These are phyloP conservation scores for Acrobeloides nanus DNA, from an alignment of 2,888 invertebrate genomes.

Conservation along the genomic window DNA sequence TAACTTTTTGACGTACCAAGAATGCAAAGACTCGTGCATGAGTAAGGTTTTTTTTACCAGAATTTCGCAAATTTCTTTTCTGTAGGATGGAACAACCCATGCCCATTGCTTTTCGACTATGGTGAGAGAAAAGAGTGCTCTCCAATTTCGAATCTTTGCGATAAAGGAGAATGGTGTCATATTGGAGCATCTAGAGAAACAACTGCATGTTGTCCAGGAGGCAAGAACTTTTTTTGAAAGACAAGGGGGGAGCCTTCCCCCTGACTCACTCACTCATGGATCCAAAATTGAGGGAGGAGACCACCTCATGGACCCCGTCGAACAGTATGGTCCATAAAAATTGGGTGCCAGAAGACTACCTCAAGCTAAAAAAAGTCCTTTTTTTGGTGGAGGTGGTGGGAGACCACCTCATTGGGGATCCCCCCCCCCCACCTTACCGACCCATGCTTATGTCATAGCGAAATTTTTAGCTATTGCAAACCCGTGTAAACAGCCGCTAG, in stretches of 20 bases:
- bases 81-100: constrained; percentile 46
- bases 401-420: too few species aligned
- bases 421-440: too few species aligned
- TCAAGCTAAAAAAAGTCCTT: too few species aligned
- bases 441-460: too few species aligned
- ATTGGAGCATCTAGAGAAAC: constrained; percentile 38
- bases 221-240: constrained; percentile 12
- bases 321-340: too few species aligned
- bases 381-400: too few species aligned
- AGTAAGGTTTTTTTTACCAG: constrained; percentile 25
- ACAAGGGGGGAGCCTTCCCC: too few species aligned
- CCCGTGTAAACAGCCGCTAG: constrained; percentile 42
- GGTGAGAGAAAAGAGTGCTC: constrained; percentile 23
- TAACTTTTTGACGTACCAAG: constrained; percentile 39
- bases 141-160: constrained; percentile 13
- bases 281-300: too few species aligned
- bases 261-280: too few species aligned
- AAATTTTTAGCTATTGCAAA: constrained; percentile 29
- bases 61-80: constrained; percentile 3
- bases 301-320: too few species aligned
- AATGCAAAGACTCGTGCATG: constrained; percentile 43
- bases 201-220: constrained; percentile 45
- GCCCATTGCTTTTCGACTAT: constrained; percentile 32
- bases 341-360: too few species aligned
- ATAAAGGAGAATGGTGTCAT: constrained; percentile 48